Percentiles rank a stretch among this genome's conserved stretches.
Conservation (phyloP, 2,797 vertebrate species). For the Acipenser ruthenus region DNA sequence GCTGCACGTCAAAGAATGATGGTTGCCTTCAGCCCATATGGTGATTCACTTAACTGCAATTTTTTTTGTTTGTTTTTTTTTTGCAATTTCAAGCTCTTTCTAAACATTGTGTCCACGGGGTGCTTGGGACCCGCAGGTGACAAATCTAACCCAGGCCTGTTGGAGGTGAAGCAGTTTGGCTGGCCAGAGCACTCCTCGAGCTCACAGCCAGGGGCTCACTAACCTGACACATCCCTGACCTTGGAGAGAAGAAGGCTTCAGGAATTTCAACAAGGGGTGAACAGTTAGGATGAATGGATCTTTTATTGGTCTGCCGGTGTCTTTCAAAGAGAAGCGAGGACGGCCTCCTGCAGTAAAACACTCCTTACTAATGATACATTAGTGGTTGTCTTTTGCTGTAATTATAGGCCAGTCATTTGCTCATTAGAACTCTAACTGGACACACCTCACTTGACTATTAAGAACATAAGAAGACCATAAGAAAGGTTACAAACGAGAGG, state of each 20-base stretch:
- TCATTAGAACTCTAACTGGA: too few species aligned
- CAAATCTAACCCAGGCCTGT: slow-evolving; percentile 40
- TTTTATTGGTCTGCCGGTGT: background rate
- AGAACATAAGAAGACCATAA: too few species aligned
- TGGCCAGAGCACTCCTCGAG: background rate
- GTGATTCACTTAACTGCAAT: slow-evolving; percentile 54
- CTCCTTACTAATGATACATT: slow-evolving; percentile 5
- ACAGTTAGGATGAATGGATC: background rate
- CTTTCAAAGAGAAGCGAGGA: slow-evolving; percentile 1
- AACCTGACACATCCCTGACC: slow-evolving; percentile 47
- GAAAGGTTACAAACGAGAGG: too few species aligned
- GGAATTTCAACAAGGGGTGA: slow-evolving; percentile 21
- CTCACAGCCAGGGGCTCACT: slow-evolving; percentile 20
- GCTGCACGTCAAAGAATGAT: slow-evolving; percentile 42
- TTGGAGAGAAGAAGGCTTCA: slow-evolving; percentile 38
- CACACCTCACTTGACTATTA: too few species aligned
- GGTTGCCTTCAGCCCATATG: slow-evolving; percentile 57
- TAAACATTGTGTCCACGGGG: slow-evolving; percentile 45
- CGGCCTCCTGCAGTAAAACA: background rate
- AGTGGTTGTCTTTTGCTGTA: slow-evolving; percentile 8
- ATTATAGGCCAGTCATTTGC: too few species aligned
- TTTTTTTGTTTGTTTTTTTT: slow-evolving; percentile 40
- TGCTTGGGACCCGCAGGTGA: slow-evolving; percentile 43
- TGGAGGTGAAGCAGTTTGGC: slow-evolving; percentile 34
- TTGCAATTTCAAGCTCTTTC: slow-evolving; percentile 45